A percentile compares a stretch with the other conserved stretches of the same genome.
These are phyloP conservation scores for Hypotaenidia philippensis DNA, from an alignment of 2,797 vertebrate species.

Conservation along the genomic window DNA sequence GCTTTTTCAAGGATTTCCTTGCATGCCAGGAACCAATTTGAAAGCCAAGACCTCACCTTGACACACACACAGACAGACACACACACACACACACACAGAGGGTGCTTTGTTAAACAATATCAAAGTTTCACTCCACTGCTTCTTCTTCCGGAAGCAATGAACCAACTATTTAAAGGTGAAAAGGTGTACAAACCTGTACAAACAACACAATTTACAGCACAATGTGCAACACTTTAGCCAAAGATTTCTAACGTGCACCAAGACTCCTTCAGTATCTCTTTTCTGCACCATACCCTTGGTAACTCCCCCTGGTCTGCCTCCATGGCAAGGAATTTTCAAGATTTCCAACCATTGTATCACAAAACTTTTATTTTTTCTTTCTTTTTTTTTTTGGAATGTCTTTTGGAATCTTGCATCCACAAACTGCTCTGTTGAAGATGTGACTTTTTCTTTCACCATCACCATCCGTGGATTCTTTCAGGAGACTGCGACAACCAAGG, in stretches of 20 bases:
- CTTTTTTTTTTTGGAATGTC: neutral
- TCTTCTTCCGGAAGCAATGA: constrained; percentile 31
- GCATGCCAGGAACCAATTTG: neutral
- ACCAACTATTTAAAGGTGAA: neutral
- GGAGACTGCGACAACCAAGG: neutral
- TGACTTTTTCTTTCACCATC: neutral
- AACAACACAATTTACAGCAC: neutral
- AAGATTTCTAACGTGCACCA: neutral
- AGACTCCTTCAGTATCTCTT: neutral
- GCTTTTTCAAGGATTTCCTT: neutral
- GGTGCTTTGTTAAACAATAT: constrained; percentile 35
- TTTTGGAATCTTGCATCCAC: neutral
- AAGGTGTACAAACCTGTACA: constrained; percentile 21
- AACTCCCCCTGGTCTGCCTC: neutral
- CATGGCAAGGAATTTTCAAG: neutral
- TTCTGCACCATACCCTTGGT: neutral
- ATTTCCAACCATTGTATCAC: neutral
- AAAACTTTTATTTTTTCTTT: too few relatives aligned
- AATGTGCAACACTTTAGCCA: neutral
- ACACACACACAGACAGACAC: too few relatives aligned
- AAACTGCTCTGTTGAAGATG: neutral
- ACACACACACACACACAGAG: neutral
- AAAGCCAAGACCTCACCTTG: neutral
- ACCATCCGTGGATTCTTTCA: neutral
- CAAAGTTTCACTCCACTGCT: constrained; percentile 24